A percentile compares a stretch with the other conserved stretches of the same genome.
phyloP scores from a whole-genome alignment of 1,140 invertebrate species.

The Papilio glaucus region DNA sequence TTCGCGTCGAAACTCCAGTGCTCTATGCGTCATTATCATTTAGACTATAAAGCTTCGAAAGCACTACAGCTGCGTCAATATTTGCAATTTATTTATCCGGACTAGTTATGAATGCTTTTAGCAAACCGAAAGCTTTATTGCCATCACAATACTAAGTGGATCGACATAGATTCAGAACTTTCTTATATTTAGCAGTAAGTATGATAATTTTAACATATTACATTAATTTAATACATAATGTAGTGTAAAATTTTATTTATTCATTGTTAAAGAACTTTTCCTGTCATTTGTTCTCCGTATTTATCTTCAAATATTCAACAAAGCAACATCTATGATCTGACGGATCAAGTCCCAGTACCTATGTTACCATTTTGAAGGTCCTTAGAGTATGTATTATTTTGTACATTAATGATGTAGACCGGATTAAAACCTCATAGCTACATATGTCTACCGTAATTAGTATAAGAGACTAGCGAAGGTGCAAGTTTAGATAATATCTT shows the following conservation, averaged over 20 bases:
- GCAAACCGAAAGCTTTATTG: slow-evolving; percentile 16
- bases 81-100: slow-evolving; percentile 11
- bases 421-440: too few species aligned
- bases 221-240: not conserved
- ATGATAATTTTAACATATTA: not conserved
- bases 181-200: not conserved
- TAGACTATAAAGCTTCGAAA: not conserved
- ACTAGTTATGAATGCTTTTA: slow-evolving; percentile 1
- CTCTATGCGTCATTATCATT: not conserved
- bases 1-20: not conserved
- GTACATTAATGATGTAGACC: too few species aligned
- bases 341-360: too few species aligned
- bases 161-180: not conserved
- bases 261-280: not conserved
- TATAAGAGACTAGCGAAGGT: too few species aligned
- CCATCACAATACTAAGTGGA: not conserved
- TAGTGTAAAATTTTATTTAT: not conserved
- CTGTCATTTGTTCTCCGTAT: too few species aligned
- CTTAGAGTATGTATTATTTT: too few species aligned
- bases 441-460: too few species aligned
- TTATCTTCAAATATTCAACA: too few species aligned
- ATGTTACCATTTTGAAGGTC: too few species aligned
- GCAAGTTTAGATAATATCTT: too few species aligned
- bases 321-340: too few species aligned
- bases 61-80: not conserved